Evolutionary conservation across 2,888 invertebrate genomes (phyloP).

Genomic region (Bimastos eiseni): DNA sequence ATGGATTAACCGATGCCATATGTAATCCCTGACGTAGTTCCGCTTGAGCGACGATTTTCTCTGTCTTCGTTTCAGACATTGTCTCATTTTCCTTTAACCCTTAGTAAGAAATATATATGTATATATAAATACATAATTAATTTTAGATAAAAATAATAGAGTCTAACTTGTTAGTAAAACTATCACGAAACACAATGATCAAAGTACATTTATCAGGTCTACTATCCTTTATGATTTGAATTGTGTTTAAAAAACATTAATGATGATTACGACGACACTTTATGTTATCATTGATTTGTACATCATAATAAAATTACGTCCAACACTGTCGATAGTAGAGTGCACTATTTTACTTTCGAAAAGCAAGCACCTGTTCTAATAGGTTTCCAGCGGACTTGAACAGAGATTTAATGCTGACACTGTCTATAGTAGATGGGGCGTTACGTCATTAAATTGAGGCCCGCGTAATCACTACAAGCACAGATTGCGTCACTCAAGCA

Average conservation of each 20-base stretch:
- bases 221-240: not conserved
- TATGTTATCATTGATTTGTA: not conserved
- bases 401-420: too few relatives aligned
- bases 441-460: not conserved
- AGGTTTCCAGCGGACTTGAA: not conserved
- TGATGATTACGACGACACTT: not conserved
- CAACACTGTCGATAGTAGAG: not conserved
- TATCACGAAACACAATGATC: not conserved
- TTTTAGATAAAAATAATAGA: not conserved
- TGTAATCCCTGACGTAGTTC: slow-evolving; percentile 6
- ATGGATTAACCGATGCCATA: not conserved
- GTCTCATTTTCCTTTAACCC: not conserved
- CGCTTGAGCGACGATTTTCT: not conserved
- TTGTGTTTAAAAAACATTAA: not conserved
- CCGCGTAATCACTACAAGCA: not conserved
- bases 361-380: not conserved
- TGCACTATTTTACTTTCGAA: not conserved
- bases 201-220: not conserved
- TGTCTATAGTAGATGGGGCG: not conserved
- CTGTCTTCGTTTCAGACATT: not conserved
- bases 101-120: not conserved
- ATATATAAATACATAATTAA: not conserved
- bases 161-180: not conserved
- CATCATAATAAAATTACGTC: not conserved
- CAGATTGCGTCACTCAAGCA: not conserved